Evolutionary conservation across 2,888 invertebrate genomes (phyloP).

Genomic region (Folsomia manolachei): DNA sequence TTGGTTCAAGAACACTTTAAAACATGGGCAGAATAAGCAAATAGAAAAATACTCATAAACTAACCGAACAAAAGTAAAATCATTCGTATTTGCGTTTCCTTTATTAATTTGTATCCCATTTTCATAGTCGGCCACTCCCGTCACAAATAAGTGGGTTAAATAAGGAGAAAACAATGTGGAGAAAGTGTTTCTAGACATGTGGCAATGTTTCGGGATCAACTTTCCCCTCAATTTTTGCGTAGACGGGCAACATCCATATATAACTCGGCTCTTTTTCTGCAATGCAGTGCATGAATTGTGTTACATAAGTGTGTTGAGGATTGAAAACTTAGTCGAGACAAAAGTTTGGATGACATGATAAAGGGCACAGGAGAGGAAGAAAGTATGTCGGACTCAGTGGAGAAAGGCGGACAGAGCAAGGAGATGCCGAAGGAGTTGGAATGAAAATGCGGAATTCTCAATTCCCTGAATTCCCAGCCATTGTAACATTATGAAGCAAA

Average conservation of each 20-base stretch:
- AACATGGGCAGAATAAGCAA: background rate
- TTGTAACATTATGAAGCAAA: background rate
- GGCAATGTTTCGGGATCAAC: background rate
- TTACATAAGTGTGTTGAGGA: background rate
- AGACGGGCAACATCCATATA: too few species aligned
- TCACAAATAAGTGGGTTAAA: background rate
- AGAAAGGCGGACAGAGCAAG: background rate
- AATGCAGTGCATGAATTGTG: too few species aligned
- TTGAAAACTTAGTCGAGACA: background rate
- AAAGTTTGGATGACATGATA: conserved; percentile 8
- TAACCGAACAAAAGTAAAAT: too few species aligned
- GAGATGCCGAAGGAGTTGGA: background rate
- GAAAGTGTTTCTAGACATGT: background rate
- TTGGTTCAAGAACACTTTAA: conserved; percentile 9
- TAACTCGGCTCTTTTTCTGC: too few species aligned
- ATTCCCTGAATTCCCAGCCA: background rate
- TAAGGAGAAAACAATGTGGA: background rate
- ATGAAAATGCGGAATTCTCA: background rate
- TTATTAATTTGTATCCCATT: background rate
- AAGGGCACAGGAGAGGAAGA: background rate
- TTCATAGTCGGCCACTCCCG: background rate
- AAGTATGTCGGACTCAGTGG: background rate
- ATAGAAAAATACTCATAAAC: too few species aligned
- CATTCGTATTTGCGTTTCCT: too few species aligned
- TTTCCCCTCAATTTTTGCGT: background rate